These are phyloP conservation scores for Tricholauxania praeusta DNA, from an alignment of 2,888 invertebrate species.

Conservation along the genomic window DNA sequence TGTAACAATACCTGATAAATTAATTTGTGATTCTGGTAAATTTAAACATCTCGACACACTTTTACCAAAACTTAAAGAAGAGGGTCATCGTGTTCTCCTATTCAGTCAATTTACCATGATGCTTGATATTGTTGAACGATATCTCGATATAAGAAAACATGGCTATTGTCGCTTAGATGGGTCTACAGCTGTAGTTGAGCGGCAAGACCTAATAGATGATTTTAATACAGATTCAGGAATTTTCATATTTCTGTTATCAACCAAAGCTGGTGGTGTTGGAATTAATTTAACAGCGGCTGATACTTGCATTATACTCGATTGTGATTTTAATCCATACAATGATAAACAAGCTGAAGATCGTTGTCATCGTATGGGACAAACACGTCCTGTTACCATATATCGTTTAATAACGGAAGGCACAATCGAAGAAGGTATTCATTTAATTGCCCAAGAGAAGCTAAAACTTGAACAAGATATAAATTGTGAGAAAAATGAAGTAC, in stretches of 20 bases:
- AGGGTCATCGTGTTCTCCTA: slow-evolving; percentile 86
- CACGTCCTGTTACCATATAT: slow-evolving; percentile 86
- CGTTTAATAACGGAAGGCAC: slow-evolving; percentile 87
- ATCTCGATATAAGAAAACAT: slow-evolving; percentile 79
- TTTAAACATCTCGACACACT: slow-evolving; percentile 83
- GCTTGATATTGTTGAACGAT: slow-evolving; percentile 92
- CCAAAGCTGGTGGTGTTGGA: slow-evolving; percentile 95
- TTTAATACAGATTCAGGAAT: slow-evolving; percentile 84
- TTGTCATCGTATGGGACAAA: slow-evolving; percentile 83
- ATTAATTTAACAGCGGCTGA: slow-evolving; percentile 95
- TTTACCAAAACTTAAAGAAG: slow-evolving; percentile 78
- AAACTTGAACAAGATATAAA: slow-evolving; percentile 90
- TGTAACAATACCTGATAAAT: slow-evolving; percentile 75
- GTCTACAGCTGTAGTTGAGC: slow-evolving; percentile 84
- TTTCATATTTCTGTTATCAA: slow-evolving; percentile 92
- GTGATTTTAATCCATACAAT: slow-evolving; percentile 98
- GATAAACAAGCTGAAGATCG: slow-evolving; percentile 98
- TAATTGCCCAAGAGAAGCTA: slow-evolving; percentile 91
- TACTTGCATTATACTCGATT: slow-evolving; percentile 95
- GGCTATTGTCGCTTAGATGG: slow-evolving; percentile 90
- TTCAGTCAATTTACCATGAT: slow-evolving; percentile 98
- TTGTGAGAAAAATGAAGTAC: slow-evolving; percentile 71
- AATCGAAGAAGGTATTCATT: slow-evolving; percentile 93
- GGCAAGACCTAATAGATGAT: slow-evolving; percentile 91
- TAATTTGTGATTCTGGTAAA: slow-evolving; percentile 89